A percentile compares a stretch with the other conserved stretches of the same genome.
Evolutionary conservation across 2,113 vertebrate genomes (phyloP).

Genomic region (Lipotes vexillifer): DNA sequence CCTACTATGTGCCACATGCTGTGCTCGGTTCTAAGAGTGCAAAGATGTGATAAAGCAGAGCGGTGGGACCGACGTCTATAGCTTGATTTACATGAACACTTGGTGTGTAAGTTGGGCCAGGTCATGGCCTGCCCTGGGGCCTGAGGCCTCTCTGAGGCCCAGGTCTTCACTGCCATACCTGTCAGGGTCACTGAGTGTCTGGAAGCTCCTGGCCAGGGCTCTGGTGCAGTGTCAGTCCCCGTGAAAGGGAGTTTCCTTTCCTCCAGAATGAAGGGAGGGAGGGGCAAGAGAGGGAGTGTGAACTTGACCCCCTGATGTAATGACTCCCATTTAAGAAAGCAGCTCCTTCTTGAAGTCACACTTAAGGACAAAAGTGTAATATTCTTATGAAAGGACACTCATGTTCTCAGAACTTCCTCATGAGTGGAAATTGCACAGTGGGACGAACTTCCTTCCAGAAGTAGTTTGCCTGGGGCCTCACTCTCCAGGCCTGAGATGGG

Average conservation of each 20-base stretch:
- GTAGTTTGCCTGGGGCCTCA: accelerated
- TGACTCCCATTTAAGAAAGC: not conserved
- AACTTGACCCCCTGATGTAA: not conserved
- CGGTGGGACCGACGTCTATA: accelerated
- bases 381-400: not conserved
- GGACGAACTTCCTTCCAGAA: not conserved
- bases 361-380: not conserved
- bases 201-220: not conserved
- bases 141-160: not conserved
- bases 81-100: not conserved
- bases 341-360: not conserved
- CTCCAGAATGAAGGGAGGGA: not conserved
- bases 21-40: accelerated
- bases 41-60: too few relatives aligned
- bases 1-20: accelerated
- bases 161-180: not conserved
- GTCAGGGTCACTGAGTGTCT: not conserved
- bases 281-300: not conserved
- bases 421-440: not conserved
- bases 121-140: not conserved
- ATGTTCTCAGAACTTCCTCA: not conserved
- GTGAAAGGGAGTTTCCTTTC: not conserved
- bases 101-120: not conserved
- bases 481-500: not conserved
- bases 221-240: not conserved